Base-by-base conservation (phyloP, 2,113 vertebrate species). In the Sinocyclocheilus rhinocerous region DNA sequence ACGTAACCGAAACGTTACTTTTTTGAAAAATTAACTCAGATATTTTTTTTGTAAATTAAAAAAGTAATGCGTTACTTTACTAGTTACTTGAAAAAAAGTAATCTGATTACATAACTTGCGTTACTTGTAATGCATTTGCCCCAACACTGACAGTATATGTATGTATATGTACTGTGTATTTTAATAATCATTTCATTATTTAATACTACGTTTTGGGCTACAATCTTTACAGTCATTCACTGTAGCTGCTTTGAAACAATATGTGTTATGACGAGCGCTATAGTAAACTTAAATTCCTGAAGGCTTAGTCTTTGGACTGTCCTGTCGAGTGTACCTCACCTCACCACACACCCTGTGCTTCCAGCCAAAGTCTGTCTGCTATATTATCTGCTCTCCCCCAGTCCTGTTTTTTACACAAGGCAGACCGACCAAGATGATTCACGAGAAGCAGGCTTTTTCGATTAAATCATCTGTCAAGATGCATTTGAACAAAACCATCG, bases 281-380 rank as follows among this genome's bases (percentile, higher is more conserved):
- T 57, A 7, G 33, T 39, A 61, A 59, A 42, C 33, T 61, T 22
- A 22, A n/a, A 15, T 80, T 80, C 33, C 77, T 39, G 1, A 80
- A 61, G 77, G 33, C 59, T 61, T 36, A 80, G 77, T 42, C 77
- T 80, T 80, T 80, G 36, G 61, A 80, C 10, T 80, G 55, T 63
- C 77, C 77, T 59, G 33, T 61, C 33, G 16, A 52, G 24, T 29
- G 16, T 50, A 29, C 24, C 24, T 52, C 45, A 7, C 24, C 52
- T n/a, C 83, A 76, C 61, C 69, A 39, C 52, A 75, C 83, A 61
- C 36, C 29, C 70, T 18, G 22, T 76, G 55, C 42, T 33, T n/a
- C 76, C 24, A 65, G 88, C 81, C 70, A 89, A 4, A 81, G 57
- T 52, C 85, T 77, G 82, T 85, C 85, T 87, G 12, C 73, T 8